phyloP scores from a whole-genome alignment of 2,797 vertebrate species.

The Dermochelys coriacea region DNA sequence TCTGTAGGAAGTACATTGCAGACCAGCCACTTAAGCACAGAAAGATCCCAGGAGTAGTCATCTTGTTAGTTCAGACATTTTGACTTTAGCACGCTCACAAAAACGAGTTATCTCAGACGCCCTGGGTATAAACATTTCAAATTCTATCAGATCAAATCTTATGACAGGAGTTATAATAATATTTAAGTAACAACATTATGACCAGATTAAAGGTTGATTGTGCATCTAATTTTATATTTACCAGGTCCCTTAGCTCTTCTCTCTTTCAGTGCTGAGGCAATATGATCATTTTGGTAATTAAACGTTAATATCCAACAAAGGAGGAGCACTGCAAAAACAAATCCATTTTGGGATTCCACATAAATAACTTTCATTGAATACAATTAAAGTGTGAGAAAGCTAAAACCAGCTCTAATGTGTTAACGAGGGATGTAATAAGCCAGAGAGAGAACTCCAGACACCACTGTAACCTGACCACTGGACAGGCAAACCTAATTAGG shows the following conservation, averaged over 20 bases:
- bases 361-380: slow-evolving; percentile 8
- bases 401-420: neutral
- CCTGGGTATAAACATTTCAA: slow-evolving; percentile 52
- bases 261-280: slow-evolving; percentile 44
- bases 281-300: slow-evolving; percentile 53
- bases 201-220: slow-evolving; percentile 47
- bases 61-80: slow-evolving; percentile 54
- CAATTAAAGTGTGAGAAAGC: slow-evolving; percentile 23
- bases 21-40: slow-evolving; percentile 20
- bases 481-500: neutral
- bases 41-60: slow-evolving; percentile 52
- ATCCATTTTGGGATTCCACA: slow-evolving; percentile 28
- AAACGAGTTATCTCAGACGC: slow-evolving; percentile 55
- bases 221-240: slow-evolving; percentile 33
- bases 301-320: slow-evolving; percentile 61
- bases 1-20: slow-evolving; percentile 52
- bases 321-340: slow-evolving; percentile 57
- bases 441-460: neutral
- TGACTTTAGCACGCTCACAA: neutral
- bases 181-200: slow-evolving; percentile 36
- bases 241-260: slow-evolving; percentile 44
- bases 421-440: accelerated
- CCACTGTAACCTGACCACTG: neutral
- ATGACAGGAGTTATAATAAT: neutral
- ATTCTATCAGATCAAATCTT: slow-evolving; percentile 47